phyloP scores from a whole-genome alignment of 1,140 invertebrate genomes.

The Brachionus angularis region DNA sequence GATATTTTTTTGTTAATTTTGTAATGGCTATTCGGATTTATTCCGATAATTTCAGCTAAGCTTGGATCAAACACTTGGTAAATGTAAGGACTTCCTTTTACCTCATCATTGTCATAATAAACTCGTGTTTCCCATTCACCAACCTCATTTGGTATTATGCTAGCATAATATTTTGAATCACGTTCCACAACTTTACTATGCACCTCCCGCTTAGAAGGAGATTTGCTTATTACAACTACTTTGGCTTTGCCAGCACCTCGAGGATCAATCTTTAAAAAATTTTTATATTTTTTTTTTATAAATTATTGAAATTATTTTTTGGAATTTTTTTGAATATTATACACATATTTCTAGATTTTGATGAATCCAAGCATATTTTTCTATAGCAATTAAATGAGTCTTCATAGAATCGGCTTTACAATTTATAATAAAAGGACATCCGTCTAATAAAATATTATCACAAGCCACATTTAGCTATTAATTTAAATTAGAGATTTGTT shows the following conservation, averaged over 20 bases:
- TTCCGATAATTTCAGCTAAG: conserved; percentile 61
- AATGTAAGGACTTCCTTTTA: conserved; percentile 87
- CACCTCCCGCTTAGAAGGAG: conserved; percentile 63
- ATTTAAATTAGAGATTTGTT: conserved; percentile 36
- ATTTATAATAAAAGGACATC: conserved; percentile 74
- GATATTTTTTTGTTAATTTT: conserved; percentile 29
- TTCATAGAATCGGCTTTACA: conserved; percentile 73
- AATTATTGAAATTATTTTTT: neutral
- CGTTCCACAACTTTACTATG: neutral
- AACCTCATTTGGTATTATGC: conserved; percentile 90
- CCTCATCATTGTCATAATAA: conserved; percentile 87
- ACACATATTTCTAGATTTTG: conserved; percentile 3
- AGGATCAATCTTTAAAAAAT: conserved; percentile 65
- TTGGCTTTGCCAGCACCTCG: conserved; percentile 72
- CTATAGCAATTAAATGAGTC: neutral
- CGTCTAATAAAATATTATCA: conserved; percentile 65
- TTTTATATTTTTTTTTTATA: no score
- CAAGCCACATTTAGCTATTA: conserved; percentile 65
- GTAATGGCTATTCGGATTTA: neutral
- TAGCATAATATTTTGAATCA: conserved; percentile 64
- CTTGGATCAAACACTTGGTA: conserved; percentile 85
- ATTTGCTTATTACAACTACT: conserved; percentile 55
- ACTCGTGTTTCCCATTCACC: conserved; percentile 94
- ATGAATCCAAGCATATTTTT: neutral
- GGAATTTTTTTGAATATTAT: neutral